Conservation (phyloP, 2,113 vertebrate genomes). For the Passer domesticus region DNA sequence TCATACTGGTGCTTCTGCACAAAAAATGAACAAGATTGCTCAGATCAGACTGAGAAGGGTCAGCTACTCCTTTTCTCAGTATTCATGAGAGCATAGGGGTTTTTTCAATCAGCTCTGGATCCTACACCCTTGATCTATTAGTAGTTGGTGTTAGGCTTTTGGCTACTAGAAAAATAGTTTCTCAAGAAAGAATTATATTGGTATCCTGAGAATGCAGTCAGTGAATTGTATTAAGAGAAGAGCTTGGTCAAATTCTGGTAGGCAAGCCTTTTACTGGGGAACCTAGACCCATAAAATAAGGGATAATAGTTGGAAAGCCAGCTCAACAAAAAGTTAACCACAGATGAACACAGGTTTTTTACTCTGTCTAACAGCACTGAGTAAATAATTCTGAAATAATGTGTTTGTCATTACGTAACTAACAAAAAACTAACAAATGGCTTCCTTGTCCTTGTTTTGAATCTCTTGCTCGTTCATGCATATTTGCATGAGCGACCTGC, state of each 20-base stretch:
- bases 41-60: not conserved
- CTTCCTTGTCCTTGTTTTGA: not conserved
- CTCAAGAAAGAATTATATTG: not conserved
- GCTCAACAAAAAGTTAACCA: not conserved
- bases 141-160: not conserved
- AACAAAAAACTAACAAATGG: not conserved
- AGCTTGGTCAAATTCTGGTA: not conserved
- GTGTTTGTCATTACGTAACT: not conserved
- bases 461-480: not conserved
- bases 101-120: not conserved
- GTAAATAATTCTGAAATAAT: not conserved
- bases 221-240: not conserved
- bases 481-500: not conserved
- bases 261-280: not conserved
- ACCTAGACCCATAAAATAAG: not conserved
- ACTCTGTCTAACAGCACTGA: not conserved
- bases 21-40: not conserved
- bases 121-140: not conserved
- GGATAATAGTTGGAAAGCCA: not conserved
- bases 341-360: not conserved
- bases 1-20: not conserved
- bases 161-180: not conserved
- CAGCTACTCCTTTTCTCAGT: not conserved
- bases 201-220: not conserved
- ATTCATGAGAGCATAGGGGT: not conserved